A percentile compares a stretch with the other conserved stretches of the same genome.
These are phyloP conservation scores for Blastomussa wellsi DNA, from an alignment of 92 coral and sea anemone species.

Conservation along the genomic window DNA sequence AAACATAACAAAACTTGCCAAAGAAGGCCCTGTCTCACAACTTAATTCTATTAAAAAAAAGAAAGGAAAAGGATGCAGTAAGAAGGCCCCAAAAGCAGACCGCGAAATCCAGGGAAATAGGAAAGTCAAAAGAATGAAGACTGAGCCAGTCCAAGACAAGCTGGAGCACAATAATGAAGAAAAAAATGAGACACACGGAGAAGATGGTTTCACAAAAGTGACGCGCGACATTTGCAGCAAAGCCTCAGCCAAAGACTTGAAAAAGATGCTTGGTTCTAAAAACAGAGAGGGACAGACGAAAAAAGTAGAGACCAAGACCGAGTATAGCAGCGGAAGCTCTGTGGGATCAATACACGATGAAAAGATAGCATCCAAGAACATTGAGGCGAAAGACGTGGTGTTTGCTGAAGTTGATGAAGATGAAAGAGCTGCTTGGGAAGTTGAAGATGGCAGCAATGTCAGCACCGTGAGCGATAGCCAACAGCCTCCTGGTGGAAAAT, in stretches of 20 bases:
- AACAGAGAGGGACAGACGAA: neutral
- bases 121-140: neutral
- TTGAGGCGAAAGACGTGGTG: neutral
- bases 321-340: neutral
- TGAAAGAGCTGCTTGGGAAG: neutral
- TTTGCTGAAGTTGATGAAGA: neutral
- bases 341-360: neutral
- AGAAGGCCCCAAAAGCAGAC: neutral
- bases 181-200: neutral
- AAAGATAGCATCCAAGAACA: neutral
- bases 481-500: neutral
- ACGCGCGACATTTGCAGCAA: neutral
- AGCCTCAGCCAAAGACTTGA: neutral
- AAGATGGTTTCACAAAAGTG: neutral
- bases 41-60: neutral
- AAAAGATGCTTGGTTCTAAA: neutral
- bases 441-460: neutral
- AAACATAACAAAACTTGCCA: neutral
- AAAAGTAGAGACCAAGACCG: neutral
- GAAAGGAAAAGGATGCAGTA: neutral
- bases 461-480: neutral
- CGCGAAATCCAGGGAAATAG: neutral
- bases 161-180: neutral
- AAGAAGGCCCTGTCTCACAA: neutral
- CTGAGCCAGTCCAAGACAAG: neutral